A percentile compares a stretch with the other conserved stretches of the same genome.
Conservation (phyloP, 2,113 vertebrate genomes). For the Uria aalge region DNA sequence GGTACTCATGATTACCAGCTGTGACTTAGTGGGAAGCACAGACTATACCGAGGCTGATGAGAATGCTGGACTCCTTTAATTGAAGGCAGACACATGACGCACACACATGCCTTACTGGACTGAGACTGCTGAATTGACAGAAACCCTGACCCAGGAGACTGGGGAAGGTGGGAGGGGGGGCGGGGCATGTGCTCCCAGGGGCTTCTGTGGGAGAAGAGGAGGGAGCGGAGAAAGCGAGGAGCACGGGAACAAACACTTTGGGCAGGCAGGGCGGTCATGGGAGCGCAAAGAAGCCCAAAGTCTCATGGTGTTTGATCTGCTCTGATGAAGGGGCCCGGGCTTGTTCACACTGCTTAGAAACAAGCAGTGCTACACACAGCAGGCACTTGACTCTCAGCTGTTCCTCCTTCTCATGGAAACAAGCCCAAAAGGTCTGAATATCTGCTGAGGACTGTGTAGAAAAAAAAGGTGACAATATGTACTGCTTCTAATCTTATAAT, state of each 20-base stretch:
- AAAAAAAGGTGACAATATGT: neutral
- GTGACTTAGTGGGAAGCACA: neutral
- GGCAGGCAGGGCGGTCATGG: neutral
- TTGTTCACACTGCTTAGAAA: neutral
- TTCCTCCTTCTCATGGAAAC: neutral
- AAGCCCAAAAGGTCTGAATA: neutral
- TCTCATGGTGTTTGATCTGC: neutral
- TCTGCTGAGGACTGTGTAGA: neutral
- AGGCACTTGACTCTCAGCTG: neutral
- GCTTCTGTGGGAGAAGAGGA: neutral
- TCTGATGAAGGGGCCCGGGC: neutral
- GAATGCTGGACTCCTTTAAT: neutral
- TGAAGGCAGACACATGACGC: neutral
- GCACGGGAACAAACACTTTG: neutral
- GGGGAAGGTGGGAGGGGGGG: rapidly evolving
- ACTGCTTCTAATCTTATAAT: neutral
- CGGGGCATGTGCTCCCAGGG: neutral
- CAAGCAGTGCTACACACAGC: neutral
- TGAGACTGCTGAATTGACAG: neutral
- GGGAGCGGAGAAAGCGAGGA: neutral
- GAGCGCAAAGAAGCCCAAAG: neutral
- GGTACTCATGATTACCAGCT: neutral
- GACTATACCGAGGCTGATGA: neutral
- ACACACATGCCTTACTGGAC: neutral
- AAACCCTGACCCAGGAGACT: neutral